Evolutionary conservation across 2,797 vertebrate species (phyloP).

Genomic region (Nothura maculosa): DNA sequence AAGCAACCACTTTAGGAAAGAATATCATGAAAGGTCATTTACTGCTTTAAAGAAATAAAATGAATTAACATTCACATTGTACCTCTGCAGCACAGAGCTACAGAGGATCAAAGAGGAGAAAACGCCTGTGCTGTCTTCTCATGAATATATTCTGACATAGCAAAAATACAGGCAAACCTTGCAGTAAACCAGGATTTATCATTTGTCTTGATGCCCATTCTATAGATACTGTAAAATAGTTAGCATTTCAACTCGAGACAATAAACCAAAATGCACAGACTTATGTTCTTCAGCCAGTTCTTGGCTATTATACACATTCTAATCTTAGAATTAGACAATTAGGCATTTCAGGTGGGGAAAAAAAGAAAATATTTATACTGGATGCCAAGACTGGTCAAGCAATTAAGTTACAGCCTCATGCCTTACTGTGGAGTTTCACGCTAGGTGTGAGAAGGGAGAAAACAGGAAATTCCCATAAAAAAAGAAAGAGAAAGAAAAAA

Average conservation of each 20-base stretch:
- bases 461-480: conserved; percentile 61
- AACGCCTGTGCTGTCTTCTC: neutral
- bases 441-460: conserved; percentile 57
- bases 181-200: neutral
- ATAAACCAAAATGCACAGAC: neutral
- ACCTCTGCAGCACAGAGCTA: neutral
- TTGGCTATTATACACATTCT: neutral
- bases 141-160: neutral
- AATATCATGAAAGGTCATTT: neutral
- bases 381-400: neutral
- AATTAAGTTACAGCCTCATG: neutral
- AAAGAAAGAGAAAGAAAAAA: neutral
- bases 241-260: neutral
- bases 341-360: neutral
- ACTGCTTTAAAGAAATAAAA: neutral
- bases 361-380: neutral
- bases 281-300: neutral
- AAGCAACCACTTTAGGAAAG: neutral
- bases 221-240: neutral
- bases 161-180: neutral
- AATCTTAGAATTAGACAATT: neutral
- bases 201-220: neutral
- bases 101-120: neutral
- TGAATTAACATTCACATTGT: neutral
- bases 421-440: neutral